These are phyloP conservation scores for Murina feae DNA, from an alignment of 2,113 vertebrate species.

Conservation along the genomic window DNA sequence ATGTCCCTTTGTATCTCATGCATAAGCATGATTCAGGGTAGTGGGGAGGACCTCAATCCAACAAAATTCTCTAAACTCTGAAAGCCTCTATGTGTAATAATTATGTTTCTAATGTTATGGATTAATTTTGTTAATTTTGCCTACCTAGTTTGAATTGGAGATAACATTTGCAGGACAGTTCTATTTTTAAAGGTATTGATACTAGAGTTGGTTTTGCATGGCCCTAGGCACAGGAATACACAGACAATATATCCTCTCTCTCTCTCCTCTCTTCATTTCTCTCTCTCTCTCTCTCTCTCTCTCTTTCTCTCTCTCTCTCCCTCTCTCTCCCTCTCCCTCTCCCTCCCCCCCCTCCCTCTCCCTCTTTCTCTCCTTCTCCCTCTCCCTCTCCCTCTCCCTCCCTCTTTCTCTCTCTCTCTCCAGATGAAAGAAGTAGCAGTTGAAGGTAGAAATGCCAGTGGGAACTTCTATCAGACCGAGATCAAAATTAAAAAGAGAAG, in stretches of 20 bases:
- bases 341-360: too few relatives aligned
- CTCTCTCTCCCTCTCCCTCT: too few relatives aligned
- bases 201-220: slow-evolving; percentile 3
- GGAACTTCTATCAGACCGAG: neutral
- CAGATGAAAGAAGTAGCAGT: neutral
- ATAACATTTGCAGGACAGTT: neutral
- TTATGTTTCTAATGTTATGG: neutral
- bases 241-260: neutral
- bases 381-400: too few relatives aligned
- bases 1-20: neutral
- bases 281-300: too few relatives aligned
- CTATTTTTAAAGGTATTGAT: slow-evolving; percentile 5
- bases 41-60: neutral
- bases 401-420: too few relatives aligned
- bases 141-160: neutral
- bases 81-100: neutral
- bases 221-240: neutral
- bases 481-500: neutral
- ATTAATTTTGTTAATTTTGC: slow-evolving; percentile 28
- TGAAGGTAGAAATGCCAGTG: neutral
- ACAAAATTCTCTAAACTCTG: slow-evolving; percentile 9
- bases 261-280: too few relatives aligned
- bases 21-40: neutral
- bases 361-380: too few relatives aligned
- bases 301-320: too few relatives aligned